Conservation (phyloP, 2,113 vertebrate genomes). For the Lepus americanus region DNA sequence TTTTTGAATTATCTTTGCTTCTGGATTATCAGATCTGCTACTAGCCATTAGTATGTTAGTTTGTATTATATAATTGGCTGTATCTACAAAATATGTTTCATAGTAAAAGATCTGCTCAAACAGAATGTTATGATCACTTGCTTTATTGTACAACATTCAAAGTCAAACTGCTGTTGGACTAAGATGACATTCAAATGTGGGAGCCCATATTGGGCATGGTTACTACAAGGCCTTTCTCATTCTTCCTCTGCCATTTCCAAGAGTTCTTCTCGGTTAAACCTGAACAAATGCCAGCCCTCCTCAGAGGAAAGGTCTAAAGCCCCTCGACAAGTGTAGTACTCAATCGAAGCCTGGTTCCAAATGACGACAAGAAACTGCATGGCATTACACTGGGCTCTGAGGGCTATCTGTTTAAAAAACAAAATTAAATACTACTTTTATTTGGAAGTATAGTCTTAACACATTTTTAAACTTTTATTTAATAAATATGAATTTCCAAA, state of each 20-base stretch:
- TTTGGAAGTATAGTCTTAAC: constrained; percentile 27
- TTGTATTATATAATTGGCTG: neutral
- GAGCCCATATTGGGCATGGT: neutral
- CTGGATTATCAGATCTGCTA: neutral
- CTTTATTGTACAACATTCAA: constrained; percentile 56
- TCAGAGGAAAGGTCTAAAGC: constrained; percentile 87
- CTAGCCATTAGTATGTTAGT: constrained; percentile 20
- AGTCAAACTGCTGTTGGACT: neutral
- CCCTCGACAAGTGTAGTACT: constrained; percentile 85
- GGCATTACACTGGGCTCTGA: constrained; percentile 88
- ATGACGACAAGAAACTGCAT: constrained; percentile 91
- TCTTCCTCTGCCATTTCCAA: constrained; percentile 85
- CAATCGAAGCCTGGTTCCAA: constrained; percentile 88
- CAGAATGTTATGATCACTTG: constrained; percentile 46
- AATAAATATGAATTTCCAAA: no score
- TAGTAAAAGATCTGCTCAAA: constrained; percentile 48
- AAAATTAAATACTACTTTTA: constrained; percentile 37
- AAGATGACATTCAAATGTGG: constrained; percentile 24
- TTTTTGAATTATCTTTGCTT: constrained; percentile 15
- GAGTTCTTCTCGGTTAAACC: constrained; percentile 87
- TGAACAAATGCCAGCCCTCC: constrained; percentile 90
- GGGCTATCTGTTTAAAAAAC: constrained; percentile 87
- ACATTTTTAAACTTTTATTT: neutral
- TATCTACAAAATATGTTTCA: constrained; percentile 46
- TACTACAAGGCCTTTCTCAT: constrained; percentile 57